These are phyloP conservation scores for Mixornis gularis DNA, from an alignment of 2,113 vertebrate species.

Conservation along the genomic window DNA sequence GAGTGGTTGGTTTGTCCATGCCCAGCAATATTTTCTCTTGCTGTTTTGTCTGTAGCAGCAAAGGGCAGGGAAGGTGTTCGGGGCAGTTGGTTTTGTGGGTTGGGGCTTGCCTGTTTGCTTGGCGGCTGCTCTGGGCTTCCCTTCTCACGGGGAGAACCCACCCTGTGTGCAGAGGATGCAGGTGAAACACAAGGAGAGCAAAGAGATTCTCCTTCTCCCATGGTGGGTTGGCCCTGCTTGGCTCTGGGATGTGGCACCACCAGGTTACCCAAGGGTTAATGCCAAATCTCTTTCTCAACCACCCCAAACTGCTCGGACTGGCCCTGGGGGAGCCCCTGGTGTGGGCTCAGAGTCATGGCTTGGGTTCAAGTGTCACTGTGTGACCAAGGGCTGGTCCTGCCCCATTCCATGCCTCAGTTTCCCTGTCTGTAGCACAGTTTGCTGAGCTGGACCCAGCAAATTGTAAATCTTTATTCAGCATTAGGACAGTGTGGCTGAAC, in stretches of 20 bases:
- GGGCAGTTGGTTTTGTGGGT: not conserved
- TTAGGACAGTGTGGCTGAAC: not conserved
- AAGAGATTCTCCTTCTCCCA: not conserved
- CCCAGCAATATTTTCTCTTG: not conserved
- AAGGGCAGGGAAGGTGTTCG: not conserved
- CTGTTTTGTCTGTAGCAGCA: not conserved
- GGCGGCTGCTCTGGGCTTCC: not conserved
- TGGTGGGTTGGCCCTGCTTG: rapidly evolving
- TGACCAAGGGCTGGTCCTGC: not conserved
- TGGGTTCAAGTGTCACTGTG: not conserved
- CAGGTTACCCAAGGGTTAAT: not conserved
- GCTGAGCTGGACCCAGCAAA: not conserved
- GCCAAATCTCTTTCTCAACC: not conserved
- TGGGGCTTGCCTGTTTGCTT: not conserved
- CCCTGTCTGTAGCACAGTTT: not conserved
- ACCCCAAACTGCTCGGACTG: rapidly evolving
- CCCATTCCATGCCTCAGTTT: not conserved
- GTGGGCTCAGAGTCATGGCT: not conserved
- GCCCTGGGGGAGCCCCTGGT: not conserved
- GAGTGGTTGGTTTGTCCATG: not conserved
- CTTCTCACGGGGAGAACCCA: rapidly evolving
- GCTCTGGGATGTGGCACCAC: not conserved
- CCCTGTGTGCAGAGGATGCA: not conserved
- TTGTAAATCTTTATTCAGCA: rapidly evolving
- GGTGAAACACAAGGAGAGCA: rapidly evolving